phyloP scores from a whole-genome alignment of 2,797 vertebrate genomes.

The Onychomys arenicola region DNA sequence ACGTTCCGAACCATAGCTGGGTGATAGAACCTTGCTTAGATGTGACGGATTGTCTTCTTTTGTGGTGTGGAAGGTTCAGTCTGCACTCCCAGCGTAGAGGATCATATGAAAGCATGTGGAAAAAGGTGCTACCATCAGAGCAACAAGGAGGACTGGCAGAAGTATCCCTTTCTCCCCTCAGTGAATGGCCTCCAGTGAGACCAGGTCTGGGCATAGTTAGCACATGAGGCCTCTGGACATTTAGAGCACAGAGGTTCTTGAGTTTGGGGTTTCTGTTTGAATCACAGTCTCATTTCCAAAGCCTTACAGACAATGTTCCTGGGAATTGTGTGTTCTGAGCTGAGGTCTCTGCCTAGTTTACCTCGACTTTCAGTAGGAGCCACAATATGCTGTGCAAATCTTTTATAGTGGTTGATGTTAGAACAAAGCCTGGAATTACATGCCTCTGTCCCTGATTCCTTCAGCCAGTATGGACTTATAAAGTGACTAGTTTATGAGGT shows the following conservation, averaged over 20 bases:
- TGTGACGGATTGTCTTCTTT: neutral
- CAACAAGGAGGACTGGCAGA: neutral
- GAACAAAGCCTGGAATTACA: neutral
- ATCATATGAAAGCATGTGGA: neutral
- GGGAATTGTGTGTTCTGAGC: neutral
- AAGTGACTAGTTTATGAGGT: neutral
- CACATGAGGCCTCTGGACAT: no score
- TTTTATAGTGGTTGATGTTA: rapidly evolving
- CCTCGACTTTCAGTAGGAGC: neutral
- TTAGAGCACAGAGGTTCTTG: neutral
- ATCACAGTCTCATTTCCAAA: neutral
- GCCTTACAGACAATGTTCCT: neutral
- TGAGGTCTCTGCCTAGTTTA: rapidly evolving
- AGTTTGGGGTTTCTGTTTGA: neutral
- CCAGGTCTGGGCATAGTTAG: rapidly evolving
- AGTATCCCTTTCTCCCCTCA: rapidly evolving
- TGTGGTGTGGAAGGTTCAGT: slow-evolving; percentile 50
- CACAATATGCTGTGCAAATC: rapidly evolving
- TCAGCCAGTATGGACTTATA: neutral
- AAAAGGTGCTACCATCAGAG: neutral
- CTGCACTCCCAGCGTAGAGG: neutral
- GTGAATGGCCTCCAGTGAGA: neutral
- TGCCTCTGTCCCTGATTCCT: neutral
- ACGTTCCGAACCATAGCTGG: rapidly evolving
- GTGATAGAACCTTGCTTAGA: neutral